Conservation (phyloP, 1,140 invertebrate genomes). For the Nymphalis io region DNA sequence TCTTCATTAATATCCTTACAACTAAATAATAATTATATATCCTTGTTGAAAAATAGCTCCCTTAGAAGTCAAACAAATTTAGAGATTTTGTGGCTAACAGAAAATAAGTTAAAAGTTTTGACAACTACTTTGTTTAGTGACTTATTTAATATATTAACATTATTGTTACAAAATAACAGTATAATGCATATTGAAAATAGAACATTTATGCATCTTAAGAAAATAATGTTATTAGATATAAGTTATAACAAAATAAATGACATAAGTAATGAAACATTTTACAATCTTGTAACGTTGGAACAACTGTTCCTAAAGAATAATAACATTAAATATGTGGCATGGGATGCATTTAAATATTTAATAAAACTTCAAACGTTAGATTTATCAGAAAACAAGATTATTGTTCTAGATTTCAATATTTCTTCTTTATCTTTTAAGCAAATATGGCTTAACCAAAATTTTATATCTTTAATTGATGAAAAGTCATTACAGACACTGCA, state of each 20-base stretch:
- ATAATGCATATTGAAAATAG: constrained; percentile 90
- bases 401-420: constrained; percentile 82
- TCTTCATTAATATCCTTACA: constrained; percentile 92
- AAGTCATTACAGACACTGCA: constrained; percentile 82
- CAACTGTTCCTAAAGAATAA: constrained; percentile 85
- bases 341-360: constrained; percentile 83
- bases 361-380: constrained; percentile 84
- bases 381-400: constrained; percentile 85
- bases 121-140: constrained; percentile 88
- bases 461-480: constrained; percentile 81
- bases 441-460: constrained; percentile 82
- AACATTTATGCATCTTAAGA: constrained; percentile 88
- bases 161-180: constrained; percentile 92
- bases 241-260: constrained; percentile 87
- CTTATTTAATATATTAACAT: constrained; percentile 86
- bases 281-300: constrained; percentile 83
- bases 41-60: constrained; percentile 88
- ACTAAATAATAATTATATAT: constrained; percentile 90
- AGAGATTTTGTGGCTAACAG: constrained; percentile 92
- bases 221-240: constrained; percentile 88
- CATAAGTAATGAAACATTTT: constrained; percentile 85
- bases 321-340: constrained; percentile 82
- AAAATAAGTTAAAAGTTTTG: constrained; percentile 89
- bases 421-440: constrained; percentile 83
- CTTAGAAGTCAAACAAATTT: constrained; percentile 89